phyloP scores from a whole-genome alignment of 2,113 vertebrate species.

The Pomatostomus ruficeps region DNA sequence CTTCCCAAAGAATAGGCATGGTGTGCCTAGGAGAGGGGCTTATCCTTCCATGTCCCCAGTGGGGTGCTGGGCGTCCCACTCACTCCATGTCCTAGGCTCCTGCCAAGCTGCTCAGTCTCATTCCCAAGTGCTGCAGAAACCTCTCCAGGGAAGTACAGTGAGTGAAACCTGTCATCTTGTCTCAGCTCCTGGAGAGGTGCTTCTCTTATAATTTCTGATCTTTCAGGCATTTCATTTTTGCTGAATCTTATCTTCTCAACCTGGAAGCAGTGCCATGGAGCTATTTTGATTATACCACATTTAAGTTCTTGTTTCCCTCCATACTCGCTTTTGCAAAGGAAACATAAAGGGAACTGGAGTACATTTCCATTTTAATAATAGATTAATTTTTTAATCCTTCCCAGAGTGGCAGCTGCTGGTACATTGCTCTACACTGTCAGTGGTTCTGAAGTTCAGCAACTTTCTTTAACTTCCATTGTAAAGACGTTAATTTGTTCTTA shows the following conservation, averaged over 20 bases:
- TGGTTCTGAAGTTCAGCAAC: not conserved
- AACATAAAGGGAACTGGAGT: not conserved
- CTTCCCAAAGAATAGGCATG: not conserved
- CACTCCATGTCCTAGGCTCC: accelerated
- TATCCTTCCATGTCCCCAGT: not conserved
- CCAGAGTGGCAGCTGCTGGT: not conserved
- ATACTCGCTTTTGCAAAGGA: not conserved
- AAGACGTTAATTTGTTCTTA: not conserved
- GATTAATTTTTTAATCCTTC: not conserved
- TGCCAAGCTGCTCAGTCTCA: not conserved
- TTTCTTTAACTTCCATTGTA: not conserved
- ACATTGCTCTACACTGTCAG: not conserved
- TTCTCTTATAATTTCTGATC: not conserved
- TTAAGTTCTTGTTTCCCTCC: not conserved
- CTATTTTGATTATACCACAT: not conserved
- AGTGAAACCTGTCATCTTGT: not conserved
- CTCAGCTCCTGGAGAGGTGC: not conserved
- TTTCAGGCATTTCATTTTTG: not conserved
- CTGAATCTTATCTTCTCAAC: not conserved
- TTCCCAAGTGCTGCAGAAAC: not conserved
- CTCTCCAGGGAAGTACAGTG: not conserved
- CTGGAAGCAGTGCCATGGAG: not conserved
- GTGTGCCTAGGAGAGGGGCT: not conserved
- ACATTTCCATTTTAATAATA: not conserved
- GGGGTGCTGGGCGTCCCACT: accelerated